These are phyloP conservation scores for Sardinella longiceps DNA, from an alignment of 2,797 vertebrate genomes.

Conservation along the genomic window DNA sequence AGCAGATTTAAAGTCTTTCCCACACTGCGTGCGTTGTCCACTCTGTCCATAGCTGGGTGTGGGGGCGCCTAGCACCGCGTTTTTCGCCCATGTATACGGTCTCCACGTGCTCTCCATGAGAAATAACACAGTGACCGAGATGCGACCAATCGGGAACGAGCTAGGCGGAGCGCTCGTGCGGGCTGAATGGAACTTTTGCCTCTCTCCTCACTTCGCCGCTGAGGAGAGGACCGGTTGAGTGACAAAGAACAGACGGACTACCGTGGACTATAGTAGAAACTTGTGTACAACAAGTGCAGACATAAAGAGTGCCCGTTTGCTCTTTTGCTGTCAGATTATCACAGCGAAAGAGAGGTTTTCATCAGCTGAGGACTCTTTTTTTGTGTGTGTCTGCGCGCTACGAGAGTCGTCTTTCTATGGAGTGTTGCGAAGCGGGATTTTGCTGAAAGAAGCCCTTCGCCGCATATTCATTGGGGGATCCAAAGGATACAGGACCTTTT, in stretches of 20 bases:
- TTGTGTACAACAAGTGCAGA: neutral
- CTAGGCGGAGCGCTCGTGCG: constrained; percentile 35
- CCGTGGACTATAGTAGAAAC: neutral
- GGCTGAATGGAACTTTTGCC: constrained; percentile 41
- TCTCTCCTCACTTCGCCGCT: constrained; percentile 15
- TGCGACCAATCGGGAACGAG: constrained; percentile 37
- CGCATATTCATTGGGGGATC: neutral
- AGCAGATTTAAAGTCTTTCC: neutral
- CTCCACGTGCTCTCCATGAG: constrained; percentile 45
- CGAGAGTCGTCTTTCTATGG: neutral
- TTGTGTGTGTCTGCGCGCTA: neutral
- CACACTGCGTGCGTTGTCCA: constrained; percentile 1
- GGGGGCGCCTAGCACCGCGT: constrained; percentile 46
- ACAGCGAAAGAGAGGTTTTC: neutral
- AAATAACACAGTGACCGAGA: constrained; percentile 34
- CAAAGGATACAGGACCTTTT: neutral
- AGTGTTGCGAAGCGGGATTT: constrained; percentile 4
- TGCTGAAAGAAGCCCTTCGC: constrained; percentile 7
- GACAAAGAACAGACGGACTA: neutral
- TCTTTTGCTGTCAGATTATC: neutral
- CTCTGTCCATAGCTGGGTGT: constrained; percentile 11
- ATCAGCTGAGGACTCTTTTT: neutral
- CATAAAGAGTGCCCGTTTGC: neutral
- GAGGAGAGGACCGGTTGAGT: constrained; percentile 13
- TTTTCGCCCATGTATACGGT: constrained; percentile 28